Evolutionary conservation across 2,797 vertebrate genomes (phyloP), one percentile per base, ranked within the genome.

Genomic region (Silurus lanzhouensis): DNA sequence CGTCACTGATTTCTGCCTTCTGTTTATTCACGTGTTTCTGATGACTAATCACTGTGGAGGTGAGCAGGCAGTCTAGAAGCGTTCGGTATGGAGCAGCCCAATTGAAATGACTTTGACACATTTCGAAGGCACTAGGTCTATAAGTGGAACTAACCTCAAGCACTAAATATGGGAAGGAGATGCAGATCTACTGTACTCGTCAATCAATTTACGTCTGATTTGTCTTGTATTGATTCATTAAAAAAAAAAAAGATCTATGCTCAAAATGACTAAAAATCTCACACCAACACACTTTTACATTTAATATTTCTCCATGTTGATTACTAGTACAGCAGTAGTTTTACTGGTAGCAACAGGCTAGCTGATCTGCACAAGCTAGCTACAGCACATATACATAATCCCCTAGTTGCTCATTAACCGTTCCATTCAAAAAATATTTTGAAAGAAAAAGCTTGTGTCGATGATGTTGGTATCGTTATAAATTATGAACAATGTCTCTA

Each of bases 11-110:
- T 79, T n/a, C 58, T 79, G 38, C 60, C 77, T 31, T 63, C 60
- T 61, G 22, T 63, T 79, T 19, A 63, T 61, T 79, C 58, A 63
- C 52, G 27, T 31, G 74, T 52, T 80, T 17, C 38, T 38, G 17
- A 25, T 70, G 64, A 68, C 80, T 82, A 68, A 82, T 68, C 14
- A 68, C 17, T 7, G 66, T 57, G 27, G 66, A 57, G 64, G 25
- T 20, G 46, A 68, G 80, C 80, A 82, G 64, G 25, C 10, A 38
- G n/a, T 57, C 80, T 55, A 44, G 7, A 52, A 22, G 13, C 44
- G 48, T 64, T 44, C 0, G 0, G 2, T 64, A 64, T 8, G 38
- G 22, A 46, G 60, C 10, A 19, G 75, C 19, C 31, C 19, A 38
- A 13, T 22, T 1, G 5, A 78, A 60, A 27, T 19, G 22, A 13